phyloP scores from a whole-genome alignment of 1,140 invertebrate species.

The Heterodera schachtii region DNA sequence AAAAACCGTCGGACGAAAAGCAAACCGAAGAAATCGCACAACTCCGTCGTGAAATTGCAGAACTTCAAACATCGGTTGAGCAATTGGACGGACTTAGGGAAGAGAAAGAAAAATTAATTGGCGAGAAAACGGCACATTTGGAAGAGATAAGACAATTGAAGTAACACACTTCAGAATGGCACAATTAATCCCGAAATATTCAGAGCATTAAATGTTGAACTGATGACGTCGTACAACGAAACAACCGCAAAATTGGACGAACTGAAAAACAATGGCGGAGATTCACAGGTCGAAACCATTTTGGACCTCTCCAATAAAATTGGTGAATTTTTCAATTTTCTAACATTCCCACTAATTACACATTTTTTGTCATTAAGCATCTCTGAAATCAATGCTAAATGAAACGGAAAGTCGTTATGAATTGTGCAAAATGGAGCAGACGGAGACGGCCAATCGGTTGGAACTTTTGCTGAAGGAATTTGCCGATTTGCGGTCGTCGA shows the following conservation, averaged over 20 bases:
- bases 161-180: background rate
- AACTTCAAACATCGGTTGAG: background rate
- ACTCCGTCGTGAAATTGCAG: background rate
- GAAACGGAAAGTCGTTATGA: slow-evolving; percentile 39
- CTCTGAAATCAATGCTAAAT: slow-evolving; percentile 38
- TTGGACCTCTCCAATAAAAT: slow-evolving; percentile 26
- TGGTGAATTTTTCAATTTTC: slow-evolving; percentile 17
- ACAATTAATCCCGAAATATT: background rate
- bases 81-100: background rate
- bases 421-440: slow-evolving; percentile 33
- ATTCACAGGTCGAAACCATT: slow-evolving; percentile 15
- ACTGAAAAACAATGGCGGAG: background rate
- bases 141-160: slow-evolving; percentile 14
- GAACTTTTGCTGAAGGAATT: slow-evolving; percentile 33
- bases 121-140: background rate
- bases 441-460: slow-evolving; percentile 33
- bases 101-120: background rate
- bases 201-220: slow-evolving; percentile 24
- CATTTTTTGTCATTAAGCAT: slow-evolving; percentile 18
- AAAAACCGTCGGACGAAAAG: background rate
- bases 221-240: slow-evolving; percentile 34
- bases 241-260: slow-evolving; percentile 29
- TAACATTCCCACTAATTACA: too few species aligned
- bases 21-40: background rate
- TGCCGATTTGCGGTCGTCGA: slow-evolving; percentile 17